Percentiles rank a stretch among this genome's conserved stretches.
phyloP scores from a whole-genome alignment of 1,140 invertebrate species.

The Brachionus asplanchnoidis region DNA sequence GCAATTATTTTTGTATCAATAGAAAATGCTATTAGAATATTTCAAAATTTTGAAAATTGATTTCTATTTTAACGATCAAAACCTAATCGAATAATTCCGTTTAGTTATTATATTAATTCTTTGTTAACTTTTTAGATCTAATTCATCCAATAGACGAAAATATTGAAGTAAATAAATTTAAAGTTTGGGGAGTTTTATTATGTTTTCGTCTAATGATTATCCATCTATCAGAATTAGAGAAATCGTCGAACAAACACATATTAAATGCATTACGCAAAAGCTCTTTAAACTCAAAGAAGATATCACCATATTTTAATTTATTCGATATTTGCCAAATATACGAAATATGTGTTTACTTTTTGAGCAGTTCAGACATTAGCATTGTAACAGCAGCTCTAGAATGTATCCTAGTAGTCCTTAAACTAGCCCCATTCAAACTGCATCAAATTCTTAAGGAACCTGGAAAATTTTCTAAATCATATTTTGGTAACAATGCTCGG shows the following conservation, averaged over 20 bases:
- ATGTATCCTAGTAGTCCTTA: constrained; percentile 69
- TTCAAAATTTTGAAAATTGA: too few relatives aligned
- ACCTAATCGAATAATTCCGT: background rate
- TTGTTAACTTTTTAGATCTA: constrained; percentile 55
- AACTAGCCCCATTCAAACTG: constrained; percentile 64
- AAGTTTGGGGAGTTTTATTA: constrained; percentile 63
- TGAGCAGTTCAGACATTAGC: constrained; percentile 71
- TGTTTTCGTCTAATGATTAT: constrained; percentile 65
- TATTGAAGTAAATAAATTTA: constrained; percentile 51
- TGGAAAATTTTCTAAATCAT: constrained; percentile 58
- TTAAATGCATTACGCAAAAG: background rate
- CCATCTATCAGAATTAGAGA: constrained; percentile 51
- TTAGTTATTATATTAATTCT: constrained; percentile 41
- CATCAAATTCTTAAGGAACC: constrained; percentile 61
- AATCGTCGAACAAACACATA: constrained; percentile 42
- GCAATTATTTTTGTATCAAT: too few relatives aligned
- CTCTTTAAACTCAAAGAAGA: background rate
- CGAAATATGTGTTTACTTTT: constrained; percentile 71
- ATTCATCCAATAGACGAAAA: constrained; percentile 60
- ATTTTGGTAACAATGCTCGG: constrained; percentile 45
- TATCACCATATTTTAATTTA: constrained; percentile 44
- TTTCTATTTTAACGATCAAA: too few relatives aligned
- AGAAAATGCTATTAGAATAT: too few relatives aligned
- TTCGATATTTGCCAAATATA: constrained; percentile 64
- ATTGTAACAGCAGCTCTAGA: constrained; percentile 76